Evolutionary conservation across 2,888 invertebrate genomes (phyloP), one percentile per base, ranked within the genome.

Genomic region (Sabellastarte sp.): DNA sequence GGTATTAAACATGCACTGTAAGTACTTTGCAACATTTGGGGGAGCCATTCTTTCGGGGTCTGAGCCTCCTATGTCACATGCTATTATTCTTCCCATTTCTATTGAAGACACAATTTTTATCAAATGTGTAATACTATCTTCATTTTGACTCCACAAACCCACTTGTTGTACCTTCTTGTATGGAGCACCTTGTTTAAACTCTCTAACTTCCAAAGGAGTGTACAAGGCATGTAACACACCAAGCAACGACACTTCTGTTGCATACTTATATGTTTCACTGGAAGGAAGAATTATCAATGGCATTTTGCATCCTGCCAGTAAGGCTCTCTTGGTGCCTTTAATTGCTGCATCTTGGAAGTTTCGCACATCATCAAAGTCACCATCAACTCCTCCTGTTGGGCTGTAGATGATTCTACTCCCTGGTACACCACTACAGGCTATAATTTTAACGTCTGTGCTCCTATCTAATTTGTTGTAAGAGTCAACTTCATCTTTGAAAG

Each of bases 1-100:
- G 33, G 76, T 80, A 60, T 75, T 70, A 77, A 93, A 92, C 20
- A 88, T 70, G 15, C 87, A 82, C 60, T 85, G 85, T 0, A 95
- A 85, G 82, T 94, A 94, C 61, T 89, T 87, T 69, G 91, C 92
- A 3, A 92, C 90, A 60, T 86, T 86, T 0, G 89, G 89, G 5
- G 95, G 91, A 10, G 92, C 88, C 95, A 95, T 95, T 71, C 93
- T 87, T 84, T 95, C 94, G 0, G 95, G 95, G 85, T 95, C 95
- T 0, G 90, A 90, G 59, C 91, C 93, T 70, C 91, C 91, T 84
- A 89, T 87, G 74, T 89, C 89, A 50, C 89, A 80, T 26, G 86
- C 85, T 2, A 88, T 87, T 71, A 83, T 82, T 72, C 83, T 77
- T 20, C 53, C 10, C 10, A 10, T 5, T 26, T n/a, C 53, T 5